phyloP scores from a whole-genome alignment of 2,113 vertebrate genomes.

The Dipodomys ordii region DNA sequence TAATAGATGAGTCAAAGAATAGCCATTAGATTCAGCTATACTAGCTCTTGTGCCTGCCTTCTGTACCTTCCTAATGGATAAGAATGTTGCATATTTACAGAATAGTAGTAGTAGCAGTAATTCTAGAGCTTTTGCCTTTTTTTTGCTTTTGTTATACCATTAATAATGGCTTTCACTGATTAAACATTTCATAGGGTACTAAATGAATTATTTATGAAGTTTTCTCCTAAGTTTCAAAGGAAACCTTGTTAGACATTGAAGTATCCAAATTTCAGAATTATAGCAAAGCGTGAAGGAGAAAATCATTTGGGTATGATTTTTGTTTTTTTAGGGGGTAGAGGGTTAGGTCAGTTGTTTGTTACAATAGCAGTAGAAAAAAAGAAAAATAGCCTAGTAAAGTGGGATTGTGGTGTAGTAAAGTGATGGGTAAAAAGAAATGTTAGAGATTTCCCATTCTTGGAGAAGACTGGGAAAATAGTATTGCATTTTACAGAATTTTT shows the following conservation, averaged over 20 bases:
- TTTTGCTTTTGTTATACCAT: conserved; percentile 84
- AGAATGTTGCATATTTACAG: conserved; percentile 84
- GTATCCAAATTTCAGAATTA: conserved; percentile 73
- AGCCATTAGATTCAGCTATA: conserved; percentile 90
- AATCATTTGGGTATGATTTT: no score
- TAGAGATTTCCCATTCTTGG: conserved; percentile 52
- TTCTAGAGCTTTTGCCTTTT: conserved; percentile 82
- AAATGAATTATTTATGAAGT: conserved; percentile 77
- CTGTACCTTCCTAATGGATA: conserved; percentile 87
- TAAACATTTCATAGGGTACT: conserved; percentile 84
- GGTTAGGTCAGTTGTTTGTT: not conserved
- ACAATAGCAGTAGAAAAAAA: conserved; percentile 23
- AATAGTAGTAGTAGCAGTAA: conserved; percentile 85
- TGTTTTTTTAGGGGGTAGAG: no score
- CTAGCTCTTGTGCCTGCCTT: conserved; percentile 90
- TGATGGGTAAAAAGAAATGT: conserved; percentile 33
- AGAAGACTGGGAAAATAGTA: not conserved
- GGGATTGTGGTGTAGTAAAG: conserved; percentile 44
- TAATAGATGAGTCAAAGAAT: conserved; percentile 90
- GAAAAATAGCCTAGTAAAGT: conserved; percentile 56
- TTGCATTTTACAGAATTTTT: conserved; percentile 68
- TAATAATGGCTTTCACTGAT: conserved; percentile 84
- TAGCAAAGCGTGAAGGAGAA: not conserved
- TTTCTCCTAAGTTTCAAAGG: conserved; percentile 80
- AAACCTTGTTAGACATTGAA: conserved; percentile 71